Base-by-base conservation (phyloP, 2,888 invertebrate genomes). In the Ichneumoninae sp. region DNA sequence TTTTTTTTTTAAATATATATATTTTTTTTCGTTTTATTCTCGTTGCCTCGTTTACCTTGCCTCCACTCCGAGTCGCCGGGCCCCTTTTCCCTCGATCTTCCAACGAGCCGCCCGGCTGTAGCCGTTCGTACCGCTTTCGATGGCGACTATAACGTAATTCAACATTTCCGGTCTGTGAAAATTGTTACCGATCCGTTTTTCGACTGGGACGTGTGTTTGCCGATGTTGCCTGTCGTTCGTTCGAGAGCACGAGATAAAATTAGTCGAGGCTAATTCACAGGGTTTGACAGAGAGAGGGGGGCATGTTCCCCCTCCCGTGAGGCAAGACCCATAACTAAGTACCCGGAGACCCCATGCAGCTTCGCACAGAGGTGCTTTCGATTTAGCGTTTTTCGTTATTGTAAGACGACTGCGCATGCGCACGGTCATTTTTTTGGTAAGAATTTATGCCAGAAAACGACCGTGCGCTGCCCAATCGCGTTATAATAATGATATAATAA, bases 1-100 rank as follows among this genome's bases (percentile, higher is more conserved):
- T 50, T 30, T 13, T 40, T 69, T 60, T 74, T 83, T 79, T 71
- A 69, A 81, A 75, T 75, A 66, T 86, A 81, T 75, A 66, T 76
- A 81, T 83, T 69, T 81, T 36, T 78, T 65, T 80, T 50, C 65
- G 68, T 50, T 83, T 74, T 63, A 83, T 66, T 79, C 83, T 78
- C 73, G 76, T 83, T 83, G 83, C 80, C 70, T 73, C 66, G 66
- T 52, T 52, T 71, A 76, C 66, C 76, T 78, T 73, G 68, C 66
- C 77, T 81, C 79, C 81, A 78, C 85, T 3, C 70, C 47, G 70
- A 73, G 73, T 80, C 82, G 57, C 75, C 82, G 68, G 33, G 65
- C 36, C 40, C 22, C 81, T 68, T 70, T 26, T 70, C 47, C 47
- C 47, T 77, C 71, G 47, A 54, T 63, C 60, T 78, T 57, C 44